Percentiles rank a stretch among this genome's conserved stretches.
These are phyloP conservation scores for Metalampra italica DNA, from an alignment of 2,888 invertebrate genomes.

Conservation along the genomic window DNA sequence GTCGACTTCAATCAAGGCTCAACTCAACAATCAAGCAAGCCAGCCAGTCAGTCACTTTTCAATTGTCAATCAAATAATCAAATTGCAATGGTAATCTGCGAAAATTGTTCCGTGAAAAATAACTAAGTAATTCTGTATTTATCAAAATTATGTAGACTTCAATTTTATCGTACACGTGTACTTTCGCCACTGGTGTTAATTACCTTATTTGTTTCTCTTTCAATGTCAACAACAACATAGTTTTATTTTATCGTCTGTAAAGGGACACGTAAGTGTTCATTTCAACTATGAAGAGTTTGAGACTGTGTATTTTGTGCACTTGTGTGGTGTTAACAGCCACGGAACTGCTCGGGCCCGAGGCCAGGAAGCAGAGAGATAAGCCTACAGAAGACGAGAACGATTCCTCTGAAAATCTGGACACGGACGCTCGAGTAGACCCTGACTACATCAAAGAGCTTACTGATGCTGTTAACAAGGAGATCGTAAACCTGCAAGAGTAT, in stretches of 20 bases:
- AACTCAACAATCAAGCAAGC: too few relatives aligned
- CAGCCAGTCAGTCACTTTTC: too few relatives aligned
- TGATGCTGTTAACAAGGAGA: conserved; percentile 52
- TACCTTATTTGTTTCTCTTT: neutral
- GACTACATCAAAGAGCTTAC: conserved; percentile 50
- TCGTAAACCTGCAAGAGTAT: conserved; percentile 48
- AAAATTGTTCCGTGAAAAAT: conserved; percentile 11
- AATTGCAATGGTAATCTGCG: too few relatives aligned
- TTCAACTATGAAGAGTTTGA: conserved; percentile 45
- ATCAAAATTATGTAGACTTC: conserved; percentile 13
- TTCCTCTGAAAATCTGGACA: conserved; percentile 20
- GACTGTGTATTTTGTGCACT: conserved; percentile 41
- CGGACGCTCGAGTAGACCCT: conserved; percentile 30
- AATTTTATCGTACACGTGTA: conserved; percentile 25
- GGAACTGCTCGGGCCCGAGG: conserved; percentile 59
- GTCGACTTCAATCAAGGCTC: too few relatives aligned
- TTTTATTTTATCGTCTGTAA: conserved; percentile 9
- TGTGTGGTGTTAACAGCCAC: conserved; percentile 44
- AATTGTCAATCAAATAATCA: too few relatives aligned
- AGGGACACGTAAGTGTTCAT: conserved; percentile 62
- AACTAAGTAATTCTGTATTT: conserved; percentile 9
- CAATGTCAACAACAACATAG: conserved; percentile 1
- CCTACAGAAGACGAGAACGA: conserved; percentile 43
- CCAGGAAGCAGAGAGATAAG: conserved; percentile 37
- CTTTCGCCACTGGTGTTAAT: conserved; percentile 20